phyloP scores from a whole-genome alignment of 2,888 invertebrate species.

The Cremastinae sp. region DNA sequence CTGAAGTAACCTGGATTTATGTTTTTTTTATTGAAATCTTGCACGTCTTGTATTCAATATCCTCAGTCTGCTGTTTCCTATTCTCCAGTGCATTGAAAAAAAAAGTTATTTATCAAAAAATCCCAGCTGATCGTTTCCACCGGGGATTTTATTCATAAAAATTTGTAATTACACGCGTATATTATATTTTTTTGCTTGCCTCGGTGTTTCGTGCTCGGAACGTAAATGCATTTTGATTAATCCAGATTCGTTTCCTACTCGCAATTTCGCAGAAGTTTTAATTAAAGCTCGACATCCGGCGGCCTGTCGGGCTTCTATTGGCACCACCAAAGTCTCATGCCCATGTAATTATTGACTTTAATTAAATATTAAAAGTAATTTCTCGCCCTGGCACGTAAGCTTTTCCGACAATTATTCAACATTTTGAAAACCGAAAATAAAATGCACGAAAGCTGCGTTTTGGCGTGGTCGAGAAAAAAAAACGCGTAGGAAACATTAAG shows the following conservation, averaged over 20 bases:
- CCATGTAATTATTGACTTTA: slow-evolving; percentile 45
- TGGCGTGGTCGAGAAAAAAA: not conserved
- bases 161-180: no score
- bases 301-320: slow-evolving; percentile 23
- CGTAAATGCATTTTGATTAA: slow-evolving; percentile 16
- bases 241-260: slow-evolving; percentile 10
- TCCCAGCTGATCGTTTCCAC: no score
- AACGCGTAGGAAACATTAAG: not conserved
- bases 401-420: slow-evolving; percentile 14
- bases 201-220: not conserved
- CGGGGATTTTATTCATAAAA: no score
- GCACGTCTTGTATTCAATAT: no score
- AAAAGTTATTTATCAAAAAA: no score
- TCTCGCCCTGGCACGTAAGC: slow-evolving; percentile 31
- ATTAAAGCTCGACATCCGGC: slow-evolving; percentile 37
- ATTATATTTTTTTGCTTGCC: not conserved
- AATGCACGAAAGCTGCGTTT: no score
- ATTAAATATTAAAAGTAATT: slow-evolving; percentile 51
- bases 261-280: slow-evolving; percentile 44
- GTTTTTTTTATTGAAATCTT: no score
- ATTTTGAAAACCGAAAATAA: no score
- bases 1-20: no score
- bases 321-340: slow-evolving; percentile 15
- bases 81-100: no score
- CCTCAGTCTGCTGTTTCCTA: no score